A percentile compares a stretch with the other conserved stretches of the same genome.
Evolutionary conservation across 2,113 vertebrate species (phyloP).

Genomic region (Anser cygnoides): DNA sequence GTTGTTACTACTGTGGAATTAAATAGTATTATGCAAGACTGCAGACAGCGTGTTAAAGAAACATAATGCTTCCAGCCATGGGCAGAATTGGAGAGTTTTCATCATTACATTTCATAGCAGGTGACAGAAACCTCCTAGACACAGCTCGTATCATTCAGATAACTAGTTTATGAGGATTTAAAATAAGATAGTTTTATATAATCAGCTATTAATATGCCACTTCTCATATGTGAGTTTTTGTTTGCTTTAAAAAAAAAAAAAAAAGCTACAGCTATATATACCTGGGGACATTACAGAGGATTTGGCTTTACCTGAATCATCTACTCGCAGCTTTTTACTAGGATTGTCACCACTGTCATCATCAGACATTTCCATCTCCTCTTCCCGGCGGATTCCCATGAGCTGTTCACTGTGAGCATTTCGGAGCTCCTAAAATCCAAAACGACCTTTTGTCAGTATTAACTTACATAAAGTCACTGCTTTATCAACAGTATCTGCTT

Average conservation of each 20-base stretch:
- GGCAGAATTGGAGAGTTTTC: slow-evolving; percentile 29
- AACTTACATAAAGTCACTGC: not conserved
- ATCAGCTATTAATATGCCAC: not conserved
- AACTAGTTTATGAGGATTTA: slow-evolving; percentile 43
- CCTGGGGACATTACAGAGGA: not conserved
- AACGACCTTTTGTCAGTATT: slow-evolving; percentile 42
- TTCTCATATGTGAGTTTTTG: not conserved
- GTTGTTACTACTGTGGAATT: not conserved
- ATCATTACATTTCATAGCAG: not conserved
- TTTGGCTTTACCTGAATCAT: slow-evolving; percentile 85
- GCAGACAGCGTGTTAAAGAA: not conserved
- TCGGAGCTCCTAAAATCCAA: slow-evolving; percentile 88
- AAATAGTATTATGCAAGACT: slow-evolving; percentile 30
- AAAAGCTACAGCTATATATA: not conserved
- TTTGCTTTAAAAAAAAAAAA: not conserved
- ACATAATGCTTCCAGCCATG: not conserved
- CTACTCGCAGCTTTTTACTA: slow-evolving; percentile 84
- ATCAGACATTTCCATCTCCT: slow-evolving; percentile 98
- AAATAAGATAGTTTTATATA: slow-evolving; percentile 41
- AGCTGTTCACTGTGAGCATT: slow-evolving; percentile 96
- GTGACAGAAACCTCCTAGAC: slow-evolving; percentile 39
- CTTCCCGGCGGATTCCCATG: slow-evolving; percentile 93
- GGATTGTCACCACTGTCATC: slow-evolving; percentile 89
- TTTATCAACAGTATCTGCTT: not conserved
- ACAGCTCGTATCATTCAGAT: slow-evolving; percentile 39